These are phyloP conservation scores for Sthenelais limicola DNA, from an alignment of 2,888 invertebrate species.

Conservation along the genomic window DNA sequence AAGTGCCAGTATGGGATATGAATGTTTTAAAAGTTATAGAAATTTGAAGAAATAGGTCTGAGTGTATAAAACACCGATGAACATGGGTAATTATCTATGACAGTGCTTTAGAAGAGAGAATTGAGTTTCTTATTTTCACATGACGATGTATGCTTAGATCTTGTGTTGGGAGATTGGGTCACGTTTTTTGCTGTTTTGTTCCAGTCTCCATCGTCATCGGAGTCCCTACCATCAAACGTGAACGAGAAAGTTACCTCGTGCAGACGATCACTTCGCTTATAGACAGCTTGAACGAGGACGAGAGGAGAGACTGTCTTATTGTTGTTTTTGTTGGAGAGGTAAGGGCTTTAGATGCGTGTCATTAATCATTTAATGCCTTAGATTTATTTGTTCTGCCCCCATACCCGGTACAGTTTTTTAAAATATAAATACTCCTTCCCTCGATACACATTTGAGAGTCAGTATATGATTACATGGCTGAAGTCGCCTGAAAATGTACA, in stretches of 20 bases:
- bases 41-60: too few species aligned
- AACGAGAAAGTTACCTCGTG: conserved; percentile 89
- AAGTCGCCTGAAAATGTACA: too few species aligned
- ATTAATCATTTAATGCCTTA: too few species aligned
- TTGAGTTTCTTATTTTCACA: not conserved
- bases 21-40: too few species aligned
- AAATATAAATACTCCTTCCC: too few species aligned
- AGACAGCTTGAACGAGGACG: conserved; percentile 82
- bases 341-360: conserved; percentile 7
- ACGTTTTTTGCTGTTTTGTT: conserved; percentile 45
- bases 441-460: too few species aligned
- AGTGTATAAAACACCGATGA: too few species aligned
- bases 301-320: conserved; percentile 85
- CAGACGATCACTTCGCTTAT: conserved; percentile 88
- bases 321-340: conserved; percentile 89
- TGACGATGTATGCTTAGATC: not conserved
- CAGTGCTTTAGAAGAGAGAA: too few species aligned
- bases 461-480: too few species aligned
- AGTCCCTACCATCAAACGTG: conserved; percentile 88
- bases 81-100: too few species aligned
- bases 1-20: too few species aligned
- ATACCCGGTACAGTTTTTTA: not conserved
- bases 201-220: conserved; percentile 87
- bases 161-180: not conserved
- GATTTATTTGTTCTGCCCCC: too few species aligned